Evolutionary conservation across 2,888 invertebrate species (phyloP), one percentile per base, ranked within the genome.

Genomic region (Rhamphomyia laevipes): DNA sequence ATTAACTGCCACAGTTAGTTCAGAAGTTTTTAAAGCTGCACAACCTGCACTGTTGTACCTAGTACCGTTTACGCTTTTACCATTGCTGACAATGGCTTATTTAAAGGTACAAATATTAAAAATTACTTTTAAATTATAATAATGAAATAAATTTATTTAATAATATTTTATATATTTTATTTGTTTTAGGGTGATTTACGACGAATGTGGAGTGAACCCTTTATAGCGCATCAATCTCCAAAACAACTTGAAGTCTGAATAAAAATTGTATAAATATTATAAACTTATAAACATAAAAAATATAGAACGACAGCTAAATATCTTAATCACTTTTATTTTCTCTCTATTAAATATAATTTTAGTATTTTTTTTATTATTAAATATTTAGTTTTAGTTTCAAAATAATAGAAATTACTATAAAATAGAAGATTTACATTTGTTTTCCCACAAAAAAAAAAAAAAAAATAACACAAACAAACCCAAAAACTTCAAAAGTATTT

Each of bases 191-290:
- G 96, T 57, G 96, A 96, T 75, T 77, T 96, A 61, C 77, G 93
- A 67, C 80, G 94, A 63, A 96, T 96, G 95, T 96, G 96, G 96
- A 91, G 90, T 65, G 95, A 93, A 73, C 92, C 92, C 57, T 93
- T 93, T 73, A 89, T 88, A 73, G 77, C 84, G 59, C 84, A 87
- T 62, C 79, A 80, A 64, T 78, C 81, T 63, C 81, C 87, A 59
- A 91, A 89, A 72, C 84, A 85, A 73, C 75, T 84, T 74, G 84
- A 85, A 73, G 85, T 86, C 78, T 85, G 81, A 82, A 66, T 65
- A 35, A 27, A n/a, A 27, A 27, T 21, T 27, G 23, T 27, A 27
- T 27, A 27, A 27, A 21, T 21, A 21, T 21, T 27, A 7, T 27
- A 27, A 6, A 27, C 7, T n/a, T n/a, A n/a, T n/a, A n/a, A n/a